These are phyloP conservation scores for Montipora cactus DNA, from an alignment of 64 coral and sea anemone genomes.

Conservation along the genomic window DNA sequence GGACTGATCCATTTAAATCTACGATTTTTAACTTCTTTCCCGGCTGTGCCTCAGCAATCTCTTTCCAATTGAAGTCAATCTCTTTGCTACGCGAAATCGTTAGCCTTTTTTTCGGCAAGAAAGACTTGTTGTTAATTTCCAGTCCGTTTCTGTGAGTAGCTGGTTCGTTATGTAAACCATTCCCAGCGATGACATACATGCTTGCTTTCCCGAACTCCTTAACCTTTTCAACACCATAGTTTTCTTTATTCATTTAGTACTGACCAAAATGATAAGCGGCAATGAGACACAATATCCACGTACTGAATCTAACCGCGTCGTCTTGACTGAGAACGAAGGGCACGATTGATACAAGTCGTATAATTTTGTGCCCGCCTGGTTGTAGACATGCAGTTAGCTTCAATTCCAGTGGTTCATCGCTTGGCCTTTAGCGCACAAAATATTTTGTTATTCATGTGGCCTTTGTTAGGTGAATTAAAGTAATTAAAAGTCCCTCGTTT, in stretches of 20 bases:
- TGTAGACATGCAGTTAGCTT: not conserved
- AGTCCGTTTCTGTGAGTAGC: not conserved
- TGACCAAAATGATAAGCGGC: not conserved
- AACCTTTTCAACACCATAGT: not conserved
- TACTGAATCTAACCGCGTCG: no score
- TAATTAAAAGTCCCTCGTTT: not conserved
- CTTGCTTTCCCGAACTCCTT: constrained; percentile 15
- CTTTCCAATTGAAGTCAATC: constrained; percentile 29
- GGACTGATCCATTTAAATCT: not conserved
- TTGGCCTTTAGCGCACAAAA: not conserved
- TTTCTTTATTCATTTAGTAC: not conserved
- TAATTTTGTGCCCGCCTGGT: not conserved
- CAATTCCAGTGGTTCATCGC: not conserved
- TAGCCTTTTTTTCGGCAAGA: not conserved
- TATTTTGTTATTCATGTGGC: not conserved
- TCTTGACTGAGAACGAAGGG: not conserved
- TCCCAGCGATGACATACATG: constrained; percentile 16
- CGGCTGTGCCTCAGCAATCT: not conserved
- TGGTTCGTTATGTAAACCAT: constrained; percentile 1
- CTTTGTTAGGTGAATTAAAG: constrained; percentile 36
- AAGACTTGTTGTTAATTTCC: not conserved
- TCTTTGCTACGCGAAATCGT: constrained; percentile 9
- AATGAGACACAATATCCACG: not conserved
- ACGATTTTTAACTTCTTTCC: not conserved
- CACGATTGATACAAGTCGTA: no score